These are phyloP conservation scores for Colossoma macropomum DNA, from an alignment of 2,113 vertebrate genomes.

Conservation along the genomic window DNA sequence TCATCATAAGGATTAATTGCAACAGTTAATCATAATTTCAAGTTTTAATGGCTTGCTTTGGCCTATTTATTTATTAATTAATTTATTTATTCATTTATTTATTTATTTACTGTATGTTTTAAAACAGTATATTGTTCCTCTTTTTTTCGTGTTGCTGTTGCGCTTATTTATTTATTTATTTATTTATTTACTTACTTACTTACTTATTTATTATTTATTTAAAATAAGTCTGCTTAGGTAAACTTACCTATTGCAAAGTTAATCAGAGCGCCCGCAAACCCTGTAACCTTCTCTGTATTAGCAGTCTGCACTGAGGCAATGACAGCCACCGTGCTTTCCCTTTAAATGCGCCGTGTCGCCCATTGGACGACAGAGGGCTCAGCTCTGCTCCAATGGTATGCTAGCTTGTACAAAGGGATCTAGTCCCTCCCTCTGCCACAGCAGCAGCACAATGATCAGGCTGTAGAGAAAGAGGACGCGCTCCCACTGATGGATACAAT, in stretches of 20 bases:
- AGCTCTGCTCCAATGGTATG: slow-evolving; percentile 60
- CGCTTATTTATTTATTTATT: not conserved
- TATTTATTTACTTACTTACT: not conserved
- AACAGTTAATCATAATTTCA: no score
- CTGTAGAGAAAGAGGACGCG: slow-evolving; percentile 9
- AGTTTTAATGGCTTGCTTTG: no score
- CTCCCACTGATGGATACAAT: not conserved
- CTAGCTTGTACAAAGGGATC: slow-evolving; percentile 60
- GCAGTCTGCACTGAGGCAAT: not conserved
- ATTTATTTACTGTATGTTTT: no score
- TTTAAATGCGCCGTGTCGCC: not conserved
- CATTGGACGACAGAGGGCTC: slow-evolving; percentile 48
- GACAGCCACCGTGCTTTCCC: not conserved
- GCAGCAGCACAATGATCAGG: slow-evolving; percentile 36
- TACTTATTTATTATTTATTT: no score
- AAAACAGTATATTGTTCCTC: no score
- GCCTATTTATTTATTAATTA: no score
- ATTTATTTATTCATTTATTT: no score
- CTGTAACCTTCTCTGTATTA: not conserved
- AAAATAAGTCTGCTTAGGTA: no score
- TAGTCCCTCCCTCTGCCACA: slow-evolving; percentile 48
- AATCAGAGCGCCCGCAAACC: not conserved
- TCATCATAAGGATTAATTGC: no score
- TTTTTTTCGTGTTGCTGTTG: no score
- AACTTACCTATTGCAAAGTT: no score